These are phyloP conservation scores for Dysidea cf. avara DNA, from an alignment of 37 sponge, comb jelly and placozoan species.

Conservation along the genomic window DNA sequence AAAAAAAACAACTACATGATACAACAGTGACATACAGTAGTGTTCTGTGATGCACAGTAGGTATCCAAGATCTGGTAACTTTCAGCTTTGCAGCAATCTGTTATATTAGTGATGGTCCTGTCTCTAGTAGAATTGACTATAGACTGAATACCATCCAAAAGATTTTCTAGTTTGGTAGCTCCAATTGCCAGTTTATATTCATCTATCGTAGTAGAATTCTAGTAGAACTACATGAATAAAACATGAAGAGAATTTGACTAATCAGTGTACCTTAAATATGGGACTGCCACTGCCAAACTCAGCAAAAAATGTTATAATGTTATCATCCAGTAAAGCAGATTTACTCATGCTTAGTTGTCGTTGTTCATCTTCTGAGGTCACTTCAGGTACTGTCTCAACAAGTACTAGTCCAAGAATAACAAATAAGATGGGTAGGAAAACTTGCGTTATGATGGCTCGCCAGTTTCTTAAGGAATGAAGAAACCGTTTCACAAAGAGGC, in stretches of 20 bases:
- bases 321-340: background rate
- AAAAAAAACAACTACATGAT: too few species aligned
- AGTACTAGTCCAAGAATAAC: conserved; percentile 69
- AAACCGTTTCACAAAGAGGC: conserved; percentile 75
- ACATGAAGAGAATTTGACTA: too few species aligned
- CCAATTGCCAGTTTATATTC: too few species aligned
- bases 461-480: conserved; percentile 82
- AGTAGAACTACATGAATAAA: too few species aligned
- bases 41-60: conserved; percentile 55
- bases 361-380: too few species aligned
- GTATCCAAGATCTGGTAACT: conserved; percentile 66
- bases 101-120: too few species aligned
- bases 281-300: conserved; percentile 1
- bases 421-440: conserved; percentile 80
- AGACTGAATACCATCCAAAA: too few species aligned
- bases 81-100: conserved; percentile 62
- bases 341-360: background rate
- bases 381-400: conserved; percentile 7
- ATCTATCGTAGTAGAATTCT: too few species aligned
- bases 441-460: conserved; percentile 70
- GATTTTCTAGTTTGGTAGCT: too few species aligned
- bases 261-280: too few species aligned
- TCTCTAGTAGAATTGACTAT: too few species aligned
- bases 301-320: conserved; percentile 5
- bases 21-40: too few species aligned